Percentiles rank a stretch among this genome's conserved stretches.
Evolutionary conservation across 2,113 vertebrate species (phyloP).

Genomic region (Microcebus lehilahytsara): DNA sequence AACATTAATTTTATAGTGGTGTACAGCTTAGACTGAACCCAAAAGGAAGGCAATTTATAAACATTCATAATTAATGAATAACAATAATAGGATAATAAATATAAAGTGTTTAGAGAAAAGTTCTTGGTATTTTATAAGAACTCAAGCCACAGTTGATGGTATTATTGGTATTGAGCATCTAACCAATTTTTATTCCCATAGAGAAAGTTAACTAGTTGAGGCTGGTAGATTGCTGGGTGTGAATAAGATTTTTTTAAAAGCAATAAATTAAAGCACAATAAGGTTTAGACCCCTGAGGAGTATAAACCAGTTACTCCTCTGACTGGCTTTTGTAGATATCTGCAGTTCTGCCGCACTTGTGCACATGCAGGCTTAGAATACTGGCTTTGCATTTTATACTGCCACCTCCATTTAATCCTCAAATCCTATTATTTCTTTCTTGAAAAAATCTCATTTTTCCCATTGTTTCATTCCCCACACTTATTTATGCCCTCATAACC

Average conservation of each 20-base stretch:
- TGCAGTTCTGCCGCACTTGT: neutral
- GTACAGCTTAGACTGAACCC: neutral
- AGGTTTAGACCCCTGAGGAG: neutral
- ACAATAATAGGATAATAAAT: constrained; percentile 16
- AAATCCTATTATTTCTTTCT: neutral
- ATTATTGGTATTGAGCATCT: neutral
- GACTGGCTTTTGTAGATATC: neutral
- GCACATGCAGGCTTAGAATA: neutral
- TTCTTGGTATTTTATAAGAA: constrained; percentile 39
- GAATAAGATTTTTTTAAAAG: neutral
- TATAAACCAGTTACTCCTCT: neutral
- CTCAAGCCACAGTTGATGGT: neutral
- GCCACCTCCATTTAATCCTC: neutral
- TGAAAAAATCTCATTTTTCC: neutral
- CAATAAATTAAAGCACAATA: constrained; percentile 21
- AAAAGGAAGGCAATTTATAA: neutral
- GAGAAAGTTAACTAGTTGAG: constrained; percentile 30
- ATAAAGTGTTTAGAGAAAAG: neutral
- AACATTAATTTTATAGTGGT: neutral
- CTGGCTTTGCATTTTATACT: neutral
- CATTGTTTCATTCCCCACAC: neutral
- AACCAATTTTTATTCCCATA: neutral
- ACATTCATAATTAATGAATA: constrained; percentile 41
- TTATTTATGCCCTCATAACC: neutral
- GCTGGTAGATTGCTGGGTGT: neutral